Conservation (phyloP, 2,113 vertebrate genomes). For the Piaya cayana region DNA sequence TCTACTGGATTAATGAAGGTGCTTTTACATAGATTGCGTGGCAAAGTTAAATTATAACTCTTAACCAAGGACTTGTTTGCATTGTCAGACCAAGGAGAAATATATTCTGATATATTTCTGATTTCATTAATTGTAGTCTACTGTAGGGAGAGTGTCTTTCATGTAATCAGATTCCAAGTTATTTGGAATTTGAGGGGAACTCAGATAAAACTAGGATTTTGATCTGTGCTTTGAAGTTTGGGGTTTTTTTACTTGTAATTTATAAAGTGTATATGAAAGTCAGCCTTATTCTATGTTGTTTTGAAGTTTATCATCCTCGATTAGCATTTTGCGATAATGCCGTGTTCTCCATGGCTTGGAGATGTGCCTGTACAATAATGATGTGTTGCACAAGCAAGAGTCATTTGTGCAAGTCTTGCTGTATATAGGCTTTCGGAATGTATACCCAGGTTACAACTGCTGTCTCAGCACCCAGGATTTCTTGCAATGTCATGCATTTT, state of each 20-base stretch:
- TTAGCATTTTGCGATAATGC: background rate
- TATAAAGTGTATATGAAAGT: background rate
- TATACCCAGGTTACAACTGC: background rate
- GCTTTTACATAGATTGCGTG: background rate
- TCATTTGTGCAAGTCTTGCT: background rate
- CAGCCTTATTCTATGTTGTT: background rate
- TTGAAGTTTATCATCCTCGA: background rate
- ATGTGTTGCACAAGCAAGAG: background rate
- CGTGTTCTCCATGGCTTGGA: background rate
- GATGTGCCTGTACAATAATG: background rate
- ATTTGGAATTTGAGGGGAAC: background rate
- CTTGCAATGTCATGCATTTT: background rate
- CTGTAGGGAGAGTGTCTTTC: background rate
- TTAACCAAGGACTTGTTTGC: background rate
- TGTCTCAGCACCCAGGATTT: background rate
- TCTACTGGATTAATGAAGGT: slow-evolving; percentile 30
- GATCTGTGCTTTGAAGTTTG: background rate
- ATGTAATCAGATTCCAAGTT: background rate
- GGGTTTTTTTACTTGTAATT: background rate
- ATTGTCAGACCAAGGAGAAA: background rate
- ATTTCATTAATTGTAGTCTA: background rate
- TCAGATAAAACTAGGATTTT: background rate
- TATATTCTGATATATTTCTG: background rate
- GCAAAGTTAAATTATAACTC: background rate
- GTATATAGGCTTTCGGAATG: background rate